Conservation (phyloP, 2,113 vertebrate species). For the Dicrurus megarhynchus region DNA sequence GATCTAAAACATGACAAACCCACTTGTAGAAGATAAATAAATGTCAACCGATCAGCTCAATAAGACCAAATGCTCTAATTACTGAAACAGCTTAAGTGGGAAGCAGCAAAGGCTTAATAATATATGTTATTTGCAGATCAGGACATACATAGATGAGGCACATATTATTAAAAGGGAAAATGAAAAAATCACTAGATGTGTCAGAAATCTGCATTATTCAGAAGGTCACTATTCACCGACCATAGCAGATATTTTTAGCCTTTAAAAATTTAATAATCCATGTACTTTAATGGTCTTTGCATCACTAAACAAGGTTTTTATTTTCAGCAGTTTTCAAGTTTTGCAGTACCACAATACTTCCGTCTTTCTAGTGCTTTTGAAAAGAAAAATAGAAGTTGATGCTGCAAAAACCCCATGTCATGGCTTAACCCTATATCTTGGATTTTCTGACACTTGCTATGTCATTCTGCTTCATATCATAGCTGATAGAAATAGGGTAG, state of each 20-base stretch:
- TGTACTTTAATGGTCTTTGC: background rate
- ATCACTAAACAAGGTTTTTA: background rate
- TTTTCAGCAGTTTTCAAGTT: background rate
- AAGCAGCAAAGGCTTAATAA: background rate
- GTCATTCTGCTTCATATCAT: background rate
- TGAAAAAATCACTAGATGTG: background rate
- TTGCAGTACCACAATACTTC: background rate
- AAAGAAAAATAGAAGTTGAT: background rate
- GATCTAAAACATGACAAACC: background rate
- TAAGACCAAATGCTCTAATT: background rate
- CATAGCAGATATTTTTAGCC: background rate
- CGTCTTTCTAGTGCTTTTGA: background rate
- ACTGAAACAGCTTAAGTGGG: background rate
- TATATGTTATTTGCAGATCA: background rate
- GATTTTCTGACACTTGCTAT: background rate
- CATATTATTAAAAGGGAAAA: background rate
- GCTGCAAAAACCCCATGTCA: background rate
- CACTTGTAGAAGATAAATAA: background rate
- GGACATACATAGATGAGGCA: background rate
- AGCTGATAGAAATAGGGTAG: background rate
- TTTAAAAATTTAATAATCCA: background rate
- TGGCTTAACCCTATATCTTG: background rate
- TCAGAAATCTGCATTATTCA: background rate
- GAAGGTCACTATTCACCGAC: background rate
- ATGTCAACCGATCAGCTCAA: background rate